Conservation (phyloP, 2,888 invertebrate species). For the Ceramica pisi region DNA sequence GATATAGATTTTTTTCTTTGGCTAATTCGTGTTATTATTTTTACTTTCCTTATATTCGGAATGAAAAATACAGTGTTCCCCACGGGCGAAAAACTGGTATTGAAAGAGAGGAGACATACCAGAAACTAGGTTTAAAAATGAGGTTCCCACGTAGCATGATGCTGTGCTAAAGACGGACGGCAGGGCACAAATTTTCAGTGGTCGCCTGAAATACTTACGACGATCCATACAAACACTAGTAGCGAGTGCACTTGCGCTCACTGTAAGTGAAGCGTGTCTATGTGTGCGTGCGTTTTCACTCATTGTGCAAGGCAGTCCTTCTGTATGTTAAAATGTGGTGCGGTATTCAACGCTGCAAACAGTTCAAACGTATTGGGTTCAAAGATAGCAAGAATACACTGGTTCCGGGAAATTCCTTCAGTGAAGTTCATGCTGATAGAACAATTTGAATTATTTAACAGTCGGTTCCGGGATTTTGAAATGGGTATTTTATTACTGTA, state of each 20-base stretch:
- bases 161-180: no score
- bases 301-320: neutral
- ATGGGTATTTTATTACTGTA: neutral
- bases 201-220: no score
- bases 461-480: neutral
- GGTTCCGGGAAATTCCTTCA: conserved; percentile 15
- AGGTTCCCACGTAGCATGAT: no score
- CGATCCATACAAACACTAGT: no score
- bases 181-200: no score
- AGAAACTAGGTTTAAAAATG: no score
- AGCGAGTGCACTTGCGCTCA: neutral
- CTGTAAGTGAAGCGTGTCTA: neutral
- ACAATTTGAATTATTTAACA: conserved; percentile 16
- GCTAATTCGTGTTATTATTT: no score
- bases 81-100: no score
- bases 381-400: conserved; percentile 34
- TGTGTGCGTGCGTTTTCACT: neutral
- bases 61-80: no score
- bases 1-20: no score
- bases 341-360: conserved; percentile 25
- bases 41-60: no score
- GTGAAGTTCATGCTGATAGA: neutral
- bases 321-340: neutral
- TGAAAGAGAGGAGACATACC: no score
- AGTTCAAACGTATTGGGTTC: conserved; percentile 42